Conservation (phyloP, 1,140 invertebrate genomes). For the Drosophila mauritiana region DNA sequence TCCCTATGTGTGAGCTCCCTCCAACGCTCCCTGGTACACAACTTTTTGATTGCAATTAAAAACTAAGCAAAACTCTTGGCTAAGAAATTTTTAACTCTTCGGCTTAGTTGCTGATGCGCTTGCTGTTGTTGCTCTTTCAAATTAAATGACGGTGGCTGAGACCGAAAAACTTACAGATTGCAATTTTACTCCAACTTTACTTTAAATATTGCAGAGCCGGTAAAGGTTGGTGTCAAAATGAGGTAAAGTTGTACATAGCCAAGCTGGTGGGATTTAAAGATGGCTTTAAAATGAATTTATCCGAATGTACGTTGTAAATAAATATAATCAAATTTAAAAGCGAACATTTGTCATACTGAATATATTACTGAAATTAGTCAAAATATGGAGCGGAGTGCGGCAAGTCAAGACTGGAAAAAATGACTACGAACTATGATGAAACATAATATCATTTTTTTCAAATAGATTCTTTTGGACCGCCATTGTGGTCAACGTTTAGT, state of each 20-base stretch:
- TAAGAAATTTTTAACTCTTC: conserved; percentile 39
- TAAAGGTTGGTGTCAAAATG: not conserved
- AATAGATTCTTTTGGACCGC: conserved; percentile 1
- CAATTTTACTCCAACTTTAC: not conserved
- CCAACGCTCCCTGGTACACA: conserved; percentile 25
- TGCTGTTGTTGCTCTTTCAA: conserved; percentile 18
- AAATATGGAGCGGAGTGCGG: no score
- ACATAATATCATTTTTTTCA: conserved; percentile 3
- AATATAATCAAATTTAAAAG: no score
- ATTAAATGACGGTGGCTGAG: conserved; percentile 28
- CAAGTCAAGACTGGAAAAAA: no score
- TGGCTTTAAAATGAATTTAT: not conserved
- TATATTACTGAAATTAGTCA: no score
- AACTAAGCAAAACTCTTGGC: conserved; percentile 69
- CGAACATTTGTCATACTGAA: no score
- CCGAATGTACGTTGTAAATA: no score
- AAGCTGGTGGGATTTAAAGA: not conserved
- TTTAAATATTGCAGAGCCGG: conserved; percentile 2
- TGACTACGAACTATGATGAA: not conserved
- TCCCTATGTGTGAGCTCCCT: conserved; percentile 20
- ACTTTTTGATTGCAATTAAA: conserved; percentile 83
- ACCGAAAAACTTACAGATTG: conserved; percentile 15
- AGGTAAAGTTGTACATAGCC: not conserved
- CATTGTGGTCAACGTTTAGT: conserved; percentile 30
- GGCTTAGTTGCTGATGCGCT: conserved; percentile 10